Percentiles rank a stretch among this genome's conserved stretches.
Evolutionary conservation across 2,888 invertebrate species (phyloP).

Genomic region (Microctonus aethiopoides): DNA sequence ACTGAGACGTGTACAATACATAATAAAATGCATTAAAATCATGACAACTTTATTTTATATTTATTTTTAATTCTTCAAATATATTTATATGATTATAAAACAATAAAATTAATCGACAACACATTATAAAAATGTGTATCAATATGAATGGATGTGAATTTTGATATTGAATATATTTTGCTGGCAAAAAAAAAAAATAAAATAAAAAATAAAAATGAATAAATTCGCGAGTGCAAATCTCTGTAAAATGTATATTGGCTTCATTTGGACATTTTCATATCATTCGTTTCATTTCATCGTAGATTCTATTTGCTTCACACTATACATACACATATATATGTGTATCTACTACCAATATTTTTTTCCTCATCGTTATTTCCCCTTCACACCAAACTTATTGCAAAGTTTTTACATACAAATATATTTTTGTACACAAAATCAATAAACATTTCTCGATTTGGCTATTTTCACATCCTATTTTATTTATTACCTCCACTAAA

Average conservation of each 20-base stretch:
- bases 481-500: too few relatives aligned
- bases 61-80: too few relatives aligned
- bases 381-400: neutral
- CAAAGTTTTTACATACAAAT: too few relatives aligned
- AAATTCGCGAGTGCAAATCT: constrained; percentile 24
- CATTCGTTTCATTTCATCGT: constrained; percentile 45
- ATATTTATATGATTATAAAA: too few relatives aligned
- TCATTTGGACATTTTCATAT: constrained; percentile 66
- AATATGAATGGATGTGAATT: neutral
- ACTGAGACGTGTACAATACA: too few relatives aligned
- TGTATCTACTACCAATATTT: neutral
- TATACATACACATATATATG: neutral
- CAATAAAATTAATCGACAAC: neutral
- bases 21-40: too few relatives aligned
- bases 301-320: constrained; percentile 32
- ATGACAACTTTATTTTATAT: too few relatives aligned
- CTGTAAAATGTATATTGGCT: constrained; percentile 59
- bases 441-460: too few relatives aligned
- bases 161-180: neutral
- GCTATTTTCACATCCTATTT: too few relatives aligned
- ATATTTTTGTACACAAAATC: too few relatives aligned
- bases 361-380: neutral
- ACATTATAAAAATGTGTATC: neutral
- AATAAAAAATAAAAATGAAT: constrained; percentile 39
- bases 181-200: too few relatives aligned